These are phyloP conservation scores for Eilema sororculum DNA, from an alignment of 2,888 invertebrate species.

Conservation along the genomic window DNA sequence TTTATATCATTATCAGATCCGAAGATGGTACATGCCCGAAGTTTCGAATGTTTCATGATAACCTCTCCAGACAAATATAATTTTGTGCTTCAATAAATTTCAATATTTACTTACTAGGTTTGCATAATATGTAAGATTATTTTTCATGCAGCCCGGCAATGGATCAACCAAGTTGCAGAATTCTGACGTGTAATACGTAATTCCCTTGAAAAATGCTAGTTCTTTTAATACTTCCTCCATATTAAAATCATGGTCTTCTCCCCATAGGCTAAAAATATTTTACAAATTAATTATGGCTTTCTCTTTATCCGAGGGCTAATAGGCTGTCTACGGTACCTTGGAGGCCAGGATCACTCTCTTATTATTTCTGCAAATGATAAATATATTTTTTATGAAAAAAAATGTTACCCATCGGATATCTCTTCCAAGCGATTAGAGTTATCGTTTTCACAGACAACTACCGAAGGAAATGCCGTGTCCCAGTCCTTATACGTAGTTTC, in stretches of 20 bases:
- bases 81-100: no score
- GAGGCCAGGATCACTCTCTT: not conserved
- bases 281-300: constrained; percentile 5
- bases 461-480: constrained; percentile 91
- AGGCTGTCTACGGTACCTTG: not conserved
- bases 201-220: constrained; percentile 90
- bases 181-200: constrained; percentile 90
- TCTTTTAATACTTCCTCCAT: constrained; percentile 92
- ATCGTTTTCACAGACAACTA: constrained; percentile 91
- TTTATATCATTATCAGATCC: no score
- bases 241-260: constrained; percentile 90
- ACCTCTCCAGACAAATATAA: no score
- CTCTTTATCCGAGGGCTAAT: no score
- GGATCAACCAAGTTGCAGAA: constrained; percentile 87
- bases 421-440: constrained; percentile 89
- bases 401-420: constrained; percentile 87
- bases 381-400: constrained; percentile 1
- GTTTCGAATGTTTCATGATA: no score
- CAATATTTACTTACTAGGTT: constrained; percentile 78
- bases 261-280: constrained; percentile 86
- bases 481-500: constrained; percentile 92
- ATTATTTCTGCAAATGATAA: not conserved
- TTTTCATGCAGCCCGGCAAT: constrained; percentile 86
- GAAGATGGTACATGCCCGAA: no score
- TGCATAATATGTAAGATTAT: constrained; percentile 88